Conservation (phyloP, 2,797 vertebrate genomes). For the Adelosebastes latens region DNA sequence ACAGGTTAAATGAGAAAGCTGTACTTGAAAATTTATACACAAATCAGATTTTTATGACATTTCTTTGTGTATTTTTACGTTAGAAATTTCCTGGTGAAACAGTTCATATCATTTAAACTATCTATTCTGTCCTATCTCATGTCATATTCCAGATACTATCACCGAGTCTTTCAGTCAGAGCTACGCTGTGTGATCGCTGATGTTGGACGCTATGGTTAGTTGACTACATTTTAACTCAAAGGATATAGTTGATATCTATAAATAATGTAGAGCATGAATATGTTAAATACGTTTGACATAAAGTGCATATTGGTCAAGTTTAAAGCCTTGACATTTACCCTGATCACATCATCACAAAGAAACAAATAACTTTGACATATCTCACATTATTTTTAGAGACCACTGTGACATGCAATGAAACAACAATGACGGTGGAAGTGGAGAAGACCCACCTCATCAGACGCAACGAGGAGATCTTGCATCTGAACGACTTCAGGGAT, state of each 20-base stretch:
- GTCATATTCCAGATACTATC: neutral
- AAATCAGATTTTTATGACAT: neutral
- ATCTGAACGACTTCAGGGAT: slow-evolving; percentile 29
- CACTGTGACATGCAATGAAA: slow-evolving; percentile 52
- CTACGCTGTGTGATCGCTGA: slow-evolving; percentile 58
- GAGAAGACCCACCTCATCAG: slow-evolving; percentile 42
- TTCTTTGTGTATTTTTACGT: no score
- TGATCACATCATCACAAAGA: neutral
- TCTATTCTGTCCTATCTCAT: neutral
- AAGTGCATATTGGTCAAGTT: neutral
- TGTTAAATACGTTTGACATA: no score
- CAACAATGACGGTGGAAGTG: slow-evolving; percentile 50
- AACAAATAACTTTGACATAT: neutral
- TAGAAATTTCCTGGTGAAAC: neutral
- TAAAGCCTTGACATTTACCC: neutral
- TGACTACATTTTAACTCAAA: neutral
- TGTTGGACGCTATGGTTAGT: slow-evolving; percentile 36
- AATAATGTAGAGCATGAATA: neutral
- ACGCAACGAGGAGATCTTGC: slow-evolving; percentile 44
- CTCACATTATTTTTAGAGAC: neutral
- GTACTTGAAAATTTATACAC: neutral
- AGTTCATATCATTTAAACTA: neutral
- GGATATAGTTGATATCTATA: neutral
- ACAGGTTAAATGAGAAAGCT: neutral
- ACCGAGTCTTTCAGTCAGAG: slow-evolving; percentile 59